Evolutionary conservation across 2,113 vertebrate species (phyloP).

Genomic region (Pterocles burchelli): DNA sequence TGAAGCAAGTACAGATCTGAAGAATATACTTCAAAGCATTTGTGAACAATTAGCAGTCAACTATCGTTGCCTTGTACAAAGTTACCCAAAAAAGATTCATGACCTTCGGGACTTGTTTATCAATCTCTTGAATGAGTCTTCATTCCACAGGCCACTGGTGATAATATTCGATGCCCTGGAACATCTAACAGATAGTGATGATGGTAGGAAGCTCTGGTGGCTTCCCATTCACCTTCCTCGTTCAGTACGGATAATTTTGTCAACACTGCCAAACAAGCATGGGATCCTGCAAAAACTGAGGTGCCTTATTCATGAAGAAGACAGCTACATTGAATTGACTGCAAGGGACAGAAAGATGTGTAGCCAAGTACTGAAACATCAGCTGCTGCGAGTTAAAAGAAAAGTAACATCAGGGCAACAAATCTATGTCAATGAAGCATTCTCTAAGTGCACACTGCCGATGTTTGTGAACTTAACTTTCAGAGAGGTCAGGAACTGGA

Average conservation of each 20-base stretch:
- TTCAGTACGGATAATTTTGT: conserved; percentile 91
- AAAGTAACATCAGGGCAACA: conserved; percentile 99
- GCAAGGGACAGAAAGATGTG: conserved; percentile 93
- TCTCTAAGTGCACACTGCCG: conserved; percentile 94
- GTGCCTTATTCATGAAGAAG: conserved; percentile 90
- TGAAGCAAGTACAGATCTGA: conserved; percentile 88
- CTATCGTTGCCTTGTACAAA: conserved; percentile 94
- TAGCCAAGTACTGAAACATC: conserved; percentile 97
- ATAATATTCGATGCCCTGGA: conserved; percentile 94
- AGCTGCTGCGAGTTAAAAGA: conserved; percentile 90
- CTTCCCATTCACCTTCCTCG: conserved; percentile 92
- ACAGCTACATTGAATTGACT: conserved; percentile 89
- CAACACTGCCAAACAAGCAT: conserved; percentile 96
- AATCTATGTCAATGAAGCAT: conserved; percentile 96
- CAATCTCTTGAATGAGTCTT: conserved; percentile 93
- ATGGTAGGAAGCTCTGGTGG: conserved; percentile 97
- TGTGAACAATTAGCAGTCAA: conserved; percentile 96
- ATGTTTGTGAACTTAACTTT: conserved; percentile 99
- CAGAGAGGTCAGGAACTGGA: conserved; percentile 92
- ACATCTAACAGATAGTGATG: conserved; percentile 91
- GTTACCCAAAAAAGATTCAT: conserved; percentile 94
- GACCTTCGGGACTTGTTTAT: conserved; percentile 94
- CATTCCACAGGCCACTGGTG: conserved; percentile 90
- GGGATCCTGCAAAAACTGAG: conserved; percentile 95
- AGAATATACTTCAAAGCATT: conserved; percentile 91